phyloP scores from a whole-genome alignment of 2,113 vertebrate genomes.

The Ondatra zibethicus region DNA sequence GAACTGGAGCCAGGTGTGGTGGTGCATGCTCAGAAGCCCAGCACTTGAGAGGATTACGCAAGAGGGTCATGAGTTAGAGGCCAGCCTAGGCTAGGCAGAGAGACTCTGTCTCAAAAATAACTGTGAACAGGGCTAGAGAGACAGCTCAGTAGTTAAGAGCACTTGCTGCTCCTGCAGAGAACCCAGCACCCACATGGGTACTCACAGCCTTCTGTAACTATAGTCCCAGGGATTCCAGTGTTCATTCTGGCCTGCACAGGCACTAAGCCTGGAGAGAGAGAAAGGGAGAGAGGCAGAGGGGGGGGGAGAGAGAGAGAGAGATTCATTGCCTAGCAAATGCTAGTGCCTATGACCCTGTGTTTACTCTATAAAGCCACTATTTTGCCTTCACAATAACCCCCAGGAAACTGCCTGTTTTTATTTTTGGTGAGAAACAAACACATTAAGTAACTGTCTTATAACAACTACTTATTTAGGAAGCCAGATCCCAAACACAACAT shows the following conservation, averaged over 20 bases:
- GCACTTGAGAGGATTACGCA: neutral
- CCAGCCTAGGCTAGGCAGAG: neutral
- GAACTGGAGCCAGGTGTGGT: too few species aligned
- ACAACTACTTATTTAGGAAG: neutral
- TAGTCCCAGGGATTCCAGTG: neutral
- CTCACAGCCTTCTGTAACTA: neutral
- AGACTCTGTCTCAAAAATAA: neutral
- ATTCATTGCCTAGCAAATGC: neutral
- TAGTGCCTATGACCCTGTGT: neutral
- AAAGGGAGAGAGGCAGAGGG: neutral
- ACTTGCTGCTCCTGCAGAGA: neutral
- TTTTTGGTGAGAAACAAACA: neutral
- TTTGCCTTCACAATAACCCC: neutral
- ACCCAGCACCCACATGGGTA: neutral
- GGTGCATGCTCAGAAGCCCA: neutral
- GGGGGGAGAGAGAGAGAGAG: neutral
- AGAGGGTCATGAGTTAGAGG: neutral
- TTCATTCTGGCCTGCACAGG: neutral
- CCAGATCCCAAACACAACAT: neutral
- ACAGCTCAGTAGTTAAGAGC: neutral
- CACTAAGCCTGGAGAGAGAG: neutral
- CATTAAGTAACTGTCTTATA: neutral
- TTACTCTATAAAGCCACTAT: accelerated
- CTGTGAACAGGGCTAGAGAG: neutral
- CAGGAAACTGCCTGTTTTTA: too few species aligned